Evolutionary conservation across 2,888 invertebrate species (phyloP), one percentile per base, ranked within the genome.

Genomic region (Trichogramma evanescens): DNA sequence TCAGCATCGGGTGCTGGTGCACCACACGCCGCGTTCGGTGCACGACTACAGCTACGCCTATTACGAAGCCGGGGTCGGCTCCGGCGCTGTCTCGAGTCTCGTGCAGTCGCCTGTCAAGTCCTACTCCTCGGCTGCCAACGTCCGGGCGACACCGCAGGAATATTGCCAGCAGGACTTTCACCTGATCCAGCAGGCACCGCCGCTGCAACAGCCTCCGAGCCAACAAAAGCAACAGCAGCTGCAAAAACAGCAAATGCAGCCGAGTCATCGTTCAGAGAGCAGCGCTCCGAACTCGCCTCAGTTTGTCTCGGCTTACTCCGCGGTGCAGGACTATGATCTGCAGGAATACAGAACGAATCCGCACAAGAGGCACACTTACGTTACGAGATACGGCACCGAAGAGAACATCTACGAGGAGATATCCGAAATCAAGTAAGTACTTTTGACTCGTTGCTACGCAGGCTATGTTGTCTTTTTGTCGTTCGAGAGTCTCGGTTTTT

Each of bases 371-470:
- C 89, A 89, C 73, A 88, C 88, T 62, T 89, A 88, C 70, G 86
- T 88, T 54, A 89, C 88, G 3, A 82, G 89, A 62, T 91, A 91
- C 71, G 91, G 91, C 49, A 91, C 91, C 48, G 90, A 91, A 76
- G 91, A 92, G 78, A 89, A 89, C 71, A 89, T 89, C 73, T 89
- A 89, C 75, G 89, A 89, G 76, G 89, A 89, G 80, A 89, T 89
- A 66, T 86, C 86, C 45, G 88, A 88, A 69, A 84, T 87, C 40
- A 73, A 74, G 74, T 75, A 59, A 70, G 69, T 26, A 26, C 26
- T 26, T 26, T 26, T 26, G 26, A 26, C 26, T 26, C 26, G 26
- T 58, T 53, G 51, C 38, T 13, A 39, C 44, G 26, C 50, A 10
- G 13, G n/a, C 2, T 13, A 10, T 13, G 26, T 53, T 5, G 13